These are phyloP conservation scores for Papilio glaucus DNA, from an alignment of 1,140 invertebrate genomes.

Conservation along the genomic window DNA sequence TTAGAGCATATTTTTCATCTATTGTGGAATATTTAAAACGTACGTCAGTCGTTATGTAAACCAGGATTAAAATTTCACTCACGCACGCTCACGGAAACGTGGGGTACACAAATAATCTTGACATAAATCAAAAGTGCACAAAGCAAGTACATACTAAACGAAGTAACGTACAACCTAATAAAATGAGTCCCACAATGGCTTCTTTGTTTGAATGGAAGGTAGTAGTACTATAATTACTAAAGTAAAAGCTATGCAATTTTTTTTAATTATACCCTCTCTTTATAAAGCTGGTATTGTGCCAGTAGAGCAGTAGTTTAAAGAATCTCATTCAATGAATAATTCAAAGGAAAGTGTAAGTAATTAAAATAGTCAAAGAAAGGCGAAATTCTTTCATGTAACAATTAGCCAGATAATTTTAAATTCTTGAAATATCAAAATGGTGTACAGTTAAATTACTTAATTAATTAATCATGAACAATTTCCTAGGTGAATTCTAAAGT, in stretches of 20 bases:
- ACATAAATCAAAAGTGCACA: conserved; percentile 31
- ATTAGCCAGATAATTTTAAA: neutral
- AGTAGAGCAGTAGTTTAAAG: conserved; percentile 9
- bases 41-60: neutral
- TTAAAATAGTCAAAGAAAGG: neutral
- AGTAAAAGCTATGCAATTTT: neutral
- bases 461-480: too few species aligned
- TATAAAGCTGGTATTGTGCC: neutral
- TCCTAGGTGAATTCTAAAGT: too few species aligned
- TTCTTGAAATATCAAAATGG: neutral
- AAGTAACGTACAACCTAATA: conserved; percentile 16
- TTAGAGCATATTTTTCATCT: too few species aligned
- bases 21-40: too few species aligned
- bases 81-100: neutral
- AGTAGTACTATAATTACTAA: neutral
- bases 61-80: neutral
- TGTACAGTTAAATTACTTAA: too few species aligned
- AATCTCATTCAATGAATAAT: conserved; percentile 21
- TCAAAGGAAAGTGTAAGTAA: conserved; percentile 5
- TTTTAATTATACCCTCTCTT: neutral
- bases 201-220: conserved; percentile 6
- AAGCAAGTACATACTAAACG: neutral
- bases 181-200: conserved; percentile 15
- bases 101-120: conserved; percentile 10
- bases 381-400: neutral